A percentile compares a stretch with the other conserved stretches of the same genome.
phyloP scores from a whole-genome alignment of 2,113 vertebrate species.

The Poeciliopsis prolifica region DNA sequence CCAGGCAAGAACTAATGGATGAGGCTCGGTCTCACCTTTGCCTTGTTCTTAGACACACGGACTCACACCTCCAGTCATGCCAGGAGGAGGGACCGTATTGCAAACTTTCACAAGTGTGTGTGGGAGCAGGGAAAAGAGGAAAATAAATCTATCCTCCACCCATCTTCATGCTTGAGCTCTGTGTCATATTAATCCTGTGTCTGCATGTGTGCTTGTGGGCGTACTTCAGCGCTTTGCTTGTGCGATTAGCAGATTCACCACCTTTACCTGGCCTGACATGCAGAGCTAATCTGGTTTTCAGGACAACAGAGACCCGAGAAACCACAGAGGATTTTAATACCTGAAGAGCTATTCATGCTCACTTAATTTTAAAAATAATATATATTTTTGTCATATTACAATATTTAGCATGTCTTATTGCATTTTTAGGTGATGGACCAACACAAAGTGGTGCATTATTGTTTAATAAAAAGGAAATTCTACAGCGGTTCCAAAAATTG shows the following conservation, averaged over 20 bases:
- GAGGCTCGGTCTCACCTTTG: conserved; percentile 41
- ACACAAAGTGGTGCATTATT: background rate
- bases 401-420: background rate
- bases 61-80: conserved; percentile 9
- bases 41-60: conserved; percentile 34
- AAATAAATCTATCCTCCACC: conserved; percentile 51
- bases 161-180: conserved; percentile 51
- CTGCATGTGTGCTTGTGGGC: conserved; percentile 17
- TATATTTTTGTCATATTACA: background rate
- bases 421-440: background rate
- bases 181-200: conserved; percentile 56
- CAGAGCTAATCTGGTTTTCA: conserved; percentile 11
- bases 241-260: conserved; percentile 40
- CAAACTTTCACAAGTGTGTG: conserved; percentile 2
- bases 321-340: background rate
- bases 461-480: background rate
- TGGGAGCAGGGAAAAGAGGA: conserved; percentile 26
- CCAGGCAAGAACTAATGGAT: conserved; percentile 21
- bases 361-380: background rate
- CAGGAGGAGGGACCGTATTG: conserved; percentile 49
- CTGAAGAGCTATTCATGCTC: too few species aligned
- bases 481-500: background rate
- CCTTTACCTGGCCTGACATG: conserved; percentile 36
- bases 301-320: background rate
- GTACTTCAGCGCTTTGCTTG: conserved; percentile 7